Conservation (phyloP, 2,797 vertebrate species). For the Chelonia mydas region DNA sequence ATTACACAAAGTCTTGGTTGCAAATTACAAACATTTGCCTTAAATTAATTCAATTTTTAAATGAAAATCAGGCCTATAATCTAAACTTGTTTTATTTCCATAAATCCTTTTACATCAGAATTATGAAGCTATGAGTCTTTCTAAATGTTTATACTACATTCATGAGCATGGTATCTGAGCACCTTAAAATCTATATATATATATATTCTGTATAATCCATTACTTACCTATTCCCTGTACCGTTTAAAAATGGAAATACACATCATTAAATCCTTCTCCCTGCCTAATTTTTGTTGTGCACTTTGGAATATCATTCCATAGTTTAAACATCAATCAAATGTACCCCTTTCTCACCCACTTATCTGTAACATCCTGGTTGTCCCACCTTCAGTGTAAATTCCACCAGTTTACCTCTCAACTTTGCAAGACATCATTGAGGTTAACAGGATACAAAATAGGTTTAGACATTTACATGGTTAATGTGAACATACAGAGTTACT, state of each 20-base stretch:
- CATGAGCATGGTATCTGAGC: slow-evolving; percentile 24
- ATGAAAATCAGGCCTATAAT: background rate
- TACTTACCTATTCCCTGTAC: background rate
- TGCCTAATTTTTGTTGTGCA: background rate
- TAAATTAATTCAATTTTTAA: slow-evolving; percentile 42
- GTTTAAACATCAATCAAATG: background rate
- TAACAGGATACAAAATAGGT: background rate
- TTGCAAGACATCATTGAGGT: background rate
- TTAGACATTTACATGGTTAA: background rate
- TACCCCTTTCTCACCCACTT: rapidly evolving
- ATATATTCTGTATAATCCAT: background rate
- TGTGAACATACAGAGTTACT: background rate
- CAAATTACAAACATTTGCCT: background rate
- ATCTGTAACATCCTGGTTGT: rapidly evolving
- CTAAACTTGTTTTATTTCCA: slow-evolving; percentile 32
- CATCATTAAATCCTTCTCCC: background rate
- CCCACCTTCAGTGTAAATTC: background rate
- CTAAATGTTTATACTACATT: slow-evolving; percentile 42
- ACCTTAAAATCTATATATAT: background rate
- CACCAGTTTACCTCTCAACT: background rate
- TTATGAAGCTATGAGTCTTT: slow-evolving; percentile 40
- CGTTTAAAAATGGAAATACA: background rate
- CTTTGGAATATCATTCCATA: background rate
- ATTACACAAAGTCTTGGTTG: background rate
- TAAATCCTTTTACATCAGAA: slow-evolving; percentile 61